These are phyloP conservation scores for Agelaius phoeniceus DNA, from an alignment of 2,113 vertebrate species.

Conservation along the genomic window DNA sequence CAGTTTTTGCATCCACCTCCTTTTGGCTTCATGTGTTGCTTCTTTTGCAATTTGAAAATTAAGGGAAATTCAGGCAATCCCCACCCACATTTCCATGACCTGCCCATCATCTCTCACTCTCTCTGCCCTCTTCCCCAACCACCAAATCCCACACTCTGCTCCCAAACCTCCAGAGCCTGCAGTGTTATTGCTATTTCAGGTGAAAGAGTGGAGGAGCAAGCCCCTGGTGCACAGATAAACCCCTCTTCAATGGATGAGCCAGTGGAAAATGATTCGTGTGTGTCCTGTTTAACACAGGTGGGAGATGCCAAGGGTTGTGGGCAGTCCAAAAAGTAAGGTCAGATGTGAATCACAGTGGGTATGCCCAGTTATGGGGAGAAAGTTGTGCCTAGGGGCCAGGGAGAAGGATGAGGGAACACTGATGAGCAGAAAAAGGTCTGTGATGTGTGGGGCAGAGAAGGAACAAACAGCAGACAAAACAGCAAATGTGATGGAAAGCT, in stretches of 20 bases:
- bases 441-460: neutral
- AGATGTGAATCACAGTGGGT: neutral
- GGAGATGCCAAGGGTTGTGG: neutral
- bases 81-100: neutral
- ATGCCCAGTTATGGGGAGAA: neutral
- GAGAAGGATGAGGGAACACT: neutral
- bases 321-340: neutral
- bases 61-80: neutral
- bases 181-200: neutral
- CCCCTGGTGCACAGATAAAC: neutral
- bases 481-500: neutral
- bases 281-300: neutral
- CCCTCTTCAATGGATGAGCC: neutral
- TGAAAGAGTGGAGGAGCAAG: neutral
- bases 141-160: neutral
- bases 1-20: neutral
- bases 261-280: neutral
- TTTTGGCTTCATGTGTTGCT: neutral
- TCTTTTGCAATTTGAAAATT: neutral
- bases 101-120: neutral
- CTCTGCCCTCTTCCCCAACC: neutral
- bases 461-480: neutral
- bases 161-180: neutral
- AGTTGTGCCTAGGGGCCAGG: neutral
- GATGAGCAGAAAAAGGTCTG: neutral